Conservation (phyloP, 2,888 invertebrate genomes). For the Parascotia fuliginaria region DNA sequence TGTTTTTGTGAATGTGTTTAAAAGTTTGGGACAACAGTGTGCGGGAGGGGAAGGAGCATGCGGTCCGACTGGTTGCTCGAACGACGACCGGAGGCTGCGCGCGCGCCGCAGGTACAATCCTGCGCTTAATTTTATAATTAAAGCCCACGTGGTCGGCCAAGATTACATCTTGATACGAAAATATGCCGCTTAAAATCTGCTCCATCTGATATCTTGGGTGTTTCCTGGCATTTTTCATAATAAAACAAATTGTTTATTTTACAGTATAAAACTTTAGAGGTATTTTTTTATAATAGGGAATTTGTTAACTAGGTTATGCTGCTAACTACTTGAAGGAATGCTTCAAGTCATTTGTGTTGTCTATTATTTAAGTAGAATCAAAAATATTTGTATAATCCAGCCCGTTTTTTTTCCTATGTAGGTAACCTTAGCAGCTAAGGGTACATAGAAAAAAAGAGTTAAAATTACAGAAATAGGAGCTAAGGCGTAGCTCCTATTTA, state of each 20-base stretch:
- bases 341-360: too few relatives aligned
- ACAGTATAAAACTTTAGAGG: background rate
- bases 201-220: slow-evolving; percentile 35
- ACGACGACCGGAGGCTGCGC: slow-evolving; percentile 84
- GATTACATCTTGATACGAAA: slow-evolving; percentile 50
- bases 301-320: too few relatives aligned
- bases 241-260: slow-evolving; percentile 2
- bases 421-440: too few relatives aligned
- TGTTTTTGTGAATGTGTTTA: slow-evolving; percentile 43
- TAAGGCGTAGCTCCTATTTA: too few relatives aligned
- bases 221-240: slow-evolving; percentile 21
- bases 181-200: slow-evolving; percentile 48
- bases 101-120: slow-evolving; percentile 71
- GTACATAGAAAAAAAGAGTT: too few relatives aligned
- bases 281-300: too few relatives aligned
- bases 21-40: slow-evolving; percentile 69
- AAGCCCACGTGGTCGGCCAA: slow-evolving; percentile 59
- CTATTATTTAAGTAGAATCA: too few relatives aligned
- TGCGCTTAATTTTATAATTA: slow-evolving; percentile 62
- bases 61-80: slow-evolving; percentile 83
- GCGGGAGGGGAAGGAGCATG: slow-evolving; percentile 67
- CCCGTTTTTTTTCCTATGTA: too few relatives aligned
- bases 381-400: too few relatives aligned
- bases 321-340: too few relatives aligned
- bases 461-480: too few relatives aligned